phyloP scores from a whole-genome alignment of 35 echinoderm and acorn worm genomes.

The Holothuria glaberrima region DNA sequence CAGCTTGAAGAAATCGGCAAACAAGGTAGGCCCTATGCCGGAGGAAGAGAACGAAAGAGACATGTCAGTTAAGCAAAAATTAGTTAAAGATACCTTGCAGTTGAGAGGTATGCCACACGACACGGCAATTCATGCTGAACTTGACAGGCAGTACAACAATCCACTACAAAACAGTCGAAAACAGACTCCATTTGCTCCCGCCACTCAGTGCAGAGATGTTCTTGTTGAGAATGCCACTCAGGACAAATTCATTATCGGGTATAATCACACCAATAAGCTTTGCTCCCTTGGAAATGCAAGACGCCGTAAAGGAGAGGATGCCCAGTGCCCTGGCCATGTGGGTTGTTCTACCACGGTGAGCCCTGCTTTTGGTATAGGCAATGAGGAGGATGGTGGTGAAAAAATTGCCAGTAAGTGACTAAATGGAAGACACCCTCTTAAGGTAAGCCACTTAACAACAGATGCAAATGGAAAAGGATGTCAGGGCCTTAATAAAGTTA shows the following conservation, averaged over 20 bases:
- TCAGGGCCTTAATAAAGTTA: conserved; percentile 9
- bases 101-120: not conserved
- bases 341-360: conserved; percentile 24
- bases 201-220: conserved; percentile 29
- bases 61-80: not conserved
- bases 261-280: conserved; percentile 20
- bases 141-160: not conserved
- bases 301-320: not conserved
- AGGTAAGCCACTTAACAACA: conserved; percentile 26
- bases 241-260: not conserved
- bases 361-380: not conserved
- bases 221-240: not conserved
- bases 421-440: not conserved
- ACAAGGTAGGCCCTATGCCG: not conserved
- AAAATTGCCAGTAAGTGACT: not conserved
- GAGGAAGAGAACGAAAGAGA: conserved; percentile 5
- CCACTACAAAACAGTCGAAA: not conserved
- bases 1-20: not conserved
- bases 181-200: conserved; percentile 1
- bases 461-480: conserved; percentile 47
- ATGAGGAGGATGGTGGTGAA: conserved; percentile 29
- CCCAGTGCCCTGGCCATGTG: conserved; percentile 14
- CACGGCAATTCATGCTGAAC: not conserved
- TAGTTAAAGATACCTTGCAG: not conserved
- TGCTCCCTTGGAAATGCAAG: not conserved